phyloP scores from a whole-genome alignment of 2,797 vertebrate species.

The Sebastes steindachneri region DNA sequence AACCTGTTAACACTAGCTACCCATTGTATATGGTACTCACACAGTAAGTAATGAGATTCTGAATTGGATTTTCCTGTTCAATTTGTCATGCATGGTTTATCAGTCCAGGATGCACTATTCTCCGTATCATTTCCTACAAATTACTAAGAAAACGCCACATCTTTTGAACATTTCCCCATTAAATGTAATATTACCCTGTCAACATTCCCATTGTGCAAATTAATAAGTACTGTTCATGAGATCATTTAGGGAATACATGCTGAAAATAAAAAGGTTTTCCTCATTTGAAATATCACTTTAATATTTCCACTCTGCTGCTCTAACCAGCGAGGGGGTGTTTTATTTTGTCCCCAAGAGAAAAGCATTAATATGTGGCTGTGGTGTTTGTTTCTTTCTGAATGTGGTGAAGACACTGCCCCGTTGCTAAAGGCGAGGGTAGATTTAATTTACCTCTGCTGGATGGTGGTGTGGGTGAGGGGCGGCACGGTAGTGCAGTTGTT shows the following conservation, averaged over 20 bases:
- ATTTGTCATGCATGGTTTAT: conserved; percentile 17
- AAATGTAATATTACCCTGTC: conserved; percentile 12
- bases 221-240: conserved; percentile 30
- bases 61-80: background rate
- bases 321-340: conserved; percentile 5
- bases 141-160: conserved; percentile 14
- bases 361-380: conserved; percentile 16
- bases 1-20: background rate
- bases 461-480: no score
- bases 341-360: conserved; percentile 34
- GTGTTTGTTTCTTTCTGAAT: conserved; percentile 22
- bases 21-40: background rate
- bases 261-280: conserved; percentile 49
- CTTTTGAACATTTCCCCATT: conserved; percentile 16
- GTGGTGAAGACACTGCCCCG: background rate
- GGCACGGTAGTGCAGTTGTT: background rate
- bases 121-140: conserved; percentile 28
- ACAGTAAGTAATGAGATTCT: background rate
- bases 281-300: conserved; percentile 59
- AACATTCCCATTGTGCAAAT: conserved; percentile 39
- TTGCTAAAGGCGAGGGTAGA: background rate
- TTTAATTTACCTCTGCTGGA: conserved; percentile 9
- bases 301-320: conserved; percentile 52
- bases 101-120: conserved; percentile 2
- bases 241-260: conserved; percentile 43